Evolutionary conservation across 1,140 invertebrate genomes (phyloP), one percentile per base, ranked within the genome.

Genomic region (Odontomachus brunneus): DNA sequence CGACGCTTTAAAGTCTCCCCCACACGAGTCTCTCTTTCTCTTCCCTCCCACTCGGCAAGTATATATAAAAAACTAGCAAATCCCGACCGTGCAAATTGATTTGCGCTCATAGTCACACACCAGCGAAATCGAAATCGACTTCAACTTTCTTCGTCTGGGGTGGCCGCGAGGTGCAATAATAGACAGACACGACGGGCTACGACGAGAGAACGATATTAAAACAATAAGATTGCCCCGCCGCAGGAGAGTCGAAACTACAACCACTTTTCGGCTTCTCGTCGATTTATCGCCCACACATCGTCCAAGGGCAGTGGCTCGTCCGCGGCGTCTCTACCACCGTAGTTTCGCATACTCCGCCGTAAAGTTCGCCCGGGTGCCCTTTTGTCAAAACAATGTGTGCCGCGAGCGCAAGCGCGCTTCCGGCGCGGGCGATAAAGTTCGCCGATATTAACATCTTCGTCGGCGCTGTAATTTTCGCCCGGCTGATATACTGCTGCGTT

Each of bases 381-480:
- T 85, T 82, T 84, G 82, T 87, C 72, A 84, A 84, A 89, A 85
- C 78, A 60, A 78, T 82, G 81, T 88, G 72, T 17, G 59, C 12
- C 7, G 38, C 55, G 38, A 69, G 65, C 63, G 62, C 69, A 59
- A 62, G 51, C 44, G 19, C 53, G 4, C 15, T 73, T 72, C 48
- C 38, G 44, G 53, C 49, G 48, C 17, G 49, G 60, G 67, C 78
- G 83, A 89, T 89, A 87, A 89, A 88, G 80, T 88, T 88, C 83
- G 60, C 85, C 84, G 84, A 90, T 90, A 90, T 91, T 91, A 91
- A 91, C 89, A 90, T 91, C 88, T 85, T 85, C 78, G 83, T 86
- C 78, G 72, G 74, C 51, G 72, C 24, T 89, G 87, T 89, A 90
- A 90, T 91, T 90, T 90, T 88, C 86, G 59, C 83, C 38, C 51